Evolutionary conservation across 2,797 vertebrate species (phyloP).

Genomic region (Gastrophryne carolinensis): DNA sequence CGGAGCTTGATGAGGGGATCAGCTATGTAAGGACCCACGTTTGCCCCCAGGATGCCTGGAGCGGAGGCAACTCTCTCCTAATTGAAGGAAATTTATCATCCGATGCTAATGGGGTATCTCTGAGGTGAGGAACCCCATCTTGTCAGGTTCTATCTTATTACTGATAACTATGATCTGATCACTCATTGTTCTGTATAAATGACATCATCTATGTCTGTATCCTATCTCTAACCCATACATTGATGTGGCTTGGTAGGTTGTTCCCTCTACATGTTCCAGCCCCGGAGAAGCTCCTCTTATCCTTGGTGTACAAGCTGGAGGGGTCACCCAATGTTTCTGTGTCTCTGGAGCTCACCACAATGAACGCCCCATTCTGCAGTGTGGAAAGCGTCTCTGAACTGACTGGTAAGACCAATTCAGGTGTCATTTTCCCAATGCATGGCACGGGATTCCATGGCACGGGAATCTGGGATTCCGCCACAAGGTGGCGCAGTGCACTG

Average conservation of each 20-base stretch:
- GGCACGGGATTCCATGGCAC: no score
- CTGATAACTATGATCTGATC: no score
- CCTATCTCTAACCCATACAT: neutral
- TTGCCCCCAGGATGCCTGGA: conserved; percentile 82
- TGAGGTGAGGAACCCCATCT: conserved; percentile 69
- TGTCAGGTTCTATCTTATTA: no score
- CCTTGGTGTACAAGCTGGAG: conserved; percentile 77
- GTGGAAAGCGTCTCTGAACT: conserved; percentile 54
- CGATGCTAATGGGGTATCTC: conserved; percentile 56
- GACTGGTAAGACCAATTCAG: conserved; percentile 69
- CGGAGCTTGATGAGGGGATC: conserved; percentile 6
- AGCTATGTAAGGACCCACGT: conserved; percentile 73
- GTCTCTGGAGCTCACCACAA: conserved; percentile 75
- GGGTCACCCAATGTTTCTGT: conserved; percentile 59
- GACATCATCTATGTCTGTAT: no score
- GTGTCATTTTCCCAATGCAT: no score
- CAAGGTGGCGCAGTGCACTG: no score
- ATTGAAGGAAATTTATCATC: conserved; percentile 76
- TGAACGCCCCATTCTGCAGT: conserved; percentile 56
- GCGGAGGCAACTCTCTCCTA: conserved; percentile 82
- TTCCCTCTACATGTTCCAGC: conserved; percentile 81
- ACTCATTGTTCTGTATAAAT: no score
- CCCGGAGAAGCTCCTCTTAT: conserved; percentile 72
- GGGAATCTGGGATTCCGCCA: no score
- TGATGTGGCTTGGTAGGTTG: conserved; percentile 68